Percentiles rank a stretch among this genome's conserved stretches.
Conservation (phyloP, 1,140 invertebrate species). For the Steinernema feltiae region DNA sequence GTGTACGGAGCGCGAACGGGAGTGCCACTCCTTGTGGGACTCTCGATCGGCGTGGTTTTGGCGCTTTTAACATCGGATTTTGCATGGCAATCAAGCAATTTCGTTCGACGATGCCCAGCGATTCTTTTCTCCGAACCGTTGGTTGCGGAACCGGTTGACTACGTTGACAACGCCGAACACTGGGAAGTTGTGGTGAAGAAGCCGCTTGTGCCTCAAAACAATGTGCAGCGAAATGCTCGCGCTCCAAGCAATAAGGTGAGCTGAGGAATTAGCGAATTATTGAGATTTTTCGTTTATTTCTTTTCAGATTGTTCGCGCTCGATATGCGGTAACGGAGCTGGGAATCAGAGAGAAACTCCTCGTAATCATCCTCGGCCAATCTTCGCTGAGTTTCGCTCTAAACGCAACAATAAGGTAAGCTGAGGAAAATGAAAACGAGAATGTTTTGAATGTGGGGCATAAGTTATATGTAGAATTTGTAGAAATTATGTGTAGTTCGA, state of each 20-base stretch:
- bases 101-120: not conserved
- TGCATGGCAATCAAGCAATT: not conserved
- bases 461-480: too few species aligned
- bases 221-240: not conserved
- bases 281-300: not conserved
- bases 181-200: conserved; percentile 25
- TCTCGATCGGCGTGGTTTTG: conserved; percentile 17
- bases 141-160: not conserved
- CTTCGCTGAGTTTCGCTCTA: conserved; percentile 42
- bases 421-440: too few species aligned
- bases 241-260: conserved; percentile 14
- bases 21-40: conserved; percentile 16
- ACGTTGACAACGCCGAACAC: conserved; percentile 8
- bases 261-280: too few species aligned
- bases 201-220: conserved; percentile 8
- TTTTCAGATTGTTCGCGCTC: conserved; percentile 38
- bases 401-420: conserved; percentile 49
- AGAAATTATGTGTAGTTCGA: too few species aligned
- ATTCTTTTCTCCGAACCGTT: not conserved
- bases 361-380: conserved; percentile 50
- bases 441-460: too few species aligned
- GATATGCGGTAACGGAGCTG: conserved; percentile 56
- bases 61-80: conserved; percentile 6
- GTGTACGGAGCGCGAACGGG: conserved; percentile 25
- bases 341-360: conserved; percentile 53